Evolutionary conservation across 2,888 invertebrate genomes (phyloP).

Genomic region (Mongoloraphidia duomilia): DNA sequence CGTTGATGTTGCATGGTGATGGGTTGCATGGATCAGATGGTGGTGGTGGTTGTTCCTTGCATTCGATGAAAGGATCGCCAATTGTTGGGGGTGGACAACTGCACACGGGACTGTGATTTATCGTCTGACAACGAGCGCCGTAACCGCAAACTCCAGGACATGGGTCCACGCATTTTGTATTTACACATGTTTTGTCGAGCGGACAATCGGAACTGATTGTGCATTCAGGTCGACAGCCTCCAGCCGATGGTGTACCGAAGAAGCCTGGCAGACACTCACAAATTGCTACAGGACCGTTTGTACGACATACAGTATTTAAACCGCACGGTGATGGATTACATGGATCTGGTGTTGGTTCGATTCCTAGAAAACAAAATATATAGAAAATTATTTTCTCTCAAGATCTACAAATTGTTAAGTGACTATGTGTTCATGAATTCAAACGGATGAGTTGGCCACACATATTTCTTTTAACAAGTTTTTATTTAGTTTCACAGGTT

Average conservation of each 20-base stretch:
- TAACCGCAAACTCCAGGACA: constrained; percentile 69
- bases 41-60: constrained; percentile 34
- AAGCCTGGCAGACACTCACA: constrained; percentile 67
- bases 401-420: no score
- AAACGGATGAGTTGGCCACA: no score
- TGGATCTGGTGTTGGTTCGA: constrained; percentile 26
- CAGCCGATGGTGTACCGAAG: constrained; percentile 51
- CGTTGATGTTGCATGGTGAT: constrained; percentile 71
- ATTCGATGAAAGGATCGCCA: constrained; percentile 71
- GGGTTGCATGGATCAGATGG: constrained; percentile 63
- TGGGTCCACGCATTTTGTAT: constrained; percentile 66
- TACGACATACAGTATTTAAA: constrained; percentile 55
- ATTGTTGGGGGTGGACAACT: constrained; percentile 54
- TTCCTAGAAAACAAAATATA: constrained; percentile 18
- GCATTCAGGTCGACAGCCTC: constrained; percentile 70
- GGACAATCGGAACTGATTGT: constrained; percentile 69
- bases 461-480: no score
- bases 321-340: constrained; percentile 57
- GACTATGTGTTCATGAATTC: no score
- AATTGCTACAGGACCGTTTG: constrained; percentile 37
- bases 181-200: constrained; percentile 57
- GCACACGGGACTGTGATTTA: constrained; percentile 77
- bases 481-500: no score
- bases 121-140: constrained; percentile 59
- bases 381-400: constrained; percentile 16